Evolutionary conservation across 2,888 invertebrate genomes (phyloP).

Genomic region (Tipula unca): DNA sequence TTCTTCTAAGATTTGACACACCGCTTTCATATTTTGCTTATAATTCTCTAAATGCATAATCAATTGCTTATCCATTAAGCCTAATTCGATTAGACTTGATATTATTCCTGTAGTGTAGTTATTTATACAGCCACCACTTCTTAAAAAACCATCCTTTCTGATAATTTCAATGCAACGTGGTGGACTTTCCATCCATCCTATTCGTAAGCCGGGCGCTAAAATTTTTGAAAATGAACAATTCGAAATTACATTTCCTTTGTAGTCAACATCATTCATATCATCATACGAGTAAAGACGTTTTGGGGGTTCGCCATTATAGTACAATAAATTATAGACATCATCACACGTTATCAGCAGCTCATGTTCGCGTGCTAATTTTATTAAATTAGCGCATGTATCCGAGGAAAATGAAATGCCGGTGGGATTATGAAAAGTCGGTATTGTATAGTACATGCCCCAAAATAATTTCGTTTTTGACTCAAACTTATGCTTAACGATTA

Average conservation of each 20-base stretch:
- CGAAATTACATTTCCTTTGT: conserved; percentile 49
- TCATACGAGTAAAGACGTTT: conserved; percentile 49
- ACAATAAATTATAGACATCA: conserved; percentile 55
- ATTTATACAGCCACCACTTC: conserved; percentile 53
- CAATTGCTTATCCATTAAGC: conserved; percentile 44
- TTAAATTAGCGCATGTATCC: conserved; percentile 35
- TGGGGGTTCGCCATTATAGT: conserved; percentile 43
- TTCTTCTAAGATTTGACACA: conserved; percentile 39
- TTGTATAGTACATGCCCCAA: conserved; percentile 49
- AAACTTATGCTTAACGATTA: conserved; percentile 37
- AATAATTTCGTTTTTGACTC: conserved; percentile 41
- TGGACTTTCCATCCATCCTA: conserved; percentile 56
- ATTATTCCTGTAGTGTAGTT: conserved; percentile 48
- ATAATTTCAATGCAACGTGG: conserved; percentile 39
- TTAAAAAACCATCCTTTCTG: conserved; percentile 42
- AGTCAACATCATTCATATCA: conserved; percentile 35
- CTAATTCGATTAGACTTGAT: conserved; percentile 46
- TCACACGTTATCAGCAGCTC: conserved; percentile 48
- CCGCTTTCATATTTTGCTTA: conserved; percentile 41
- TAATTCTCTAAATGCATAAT: conserved; percentile 37
- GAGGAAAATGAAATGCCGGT: conserved; percentile 46
- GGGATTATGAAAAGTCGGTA: conserved; percentile 53
- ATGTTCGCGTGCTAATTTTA: conserved; percentile 41
- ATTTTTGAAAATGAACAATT: conserved; percentile 58
- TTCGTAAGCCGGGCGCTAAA: conserved; percentile 50